phyloP scores from a whole-genome alignment of 1,140 invertebrate genomes.

The Sycophila sp. region DNA sequence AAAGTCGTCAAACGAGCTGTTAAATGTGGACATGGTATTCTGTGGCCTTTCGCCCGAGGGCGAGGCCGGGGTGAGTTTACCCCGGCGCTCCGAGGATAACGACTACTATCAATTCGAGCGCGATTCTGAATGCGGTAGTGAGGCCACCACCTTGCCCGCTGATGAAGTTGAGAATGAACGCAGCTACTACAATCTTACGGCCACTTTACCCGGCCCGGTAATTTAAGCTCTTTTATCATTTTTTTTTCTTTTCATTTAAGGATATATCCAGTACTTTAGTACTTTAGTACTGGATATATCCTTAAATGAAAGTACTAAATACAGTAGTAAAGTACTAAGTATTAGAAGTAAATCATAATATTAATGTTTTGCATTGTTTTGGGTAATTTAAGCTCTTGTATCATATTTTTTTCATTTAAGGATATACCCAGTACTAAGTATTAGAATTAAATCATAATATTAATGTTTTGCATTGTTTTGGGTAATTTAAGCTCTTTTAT shows the following conservation, averaged over 20 bases:
- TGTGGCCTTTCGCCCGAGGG: constrained; percentile 50
- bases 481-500: too few species aligned
- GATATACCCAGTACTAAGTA: neutral
- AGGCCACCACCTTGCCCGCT: neutral
- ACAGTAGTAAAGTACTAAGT: too few species aligned
- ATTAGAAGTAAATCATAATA: too few species aligned
- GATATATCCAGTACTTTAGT: neutral
- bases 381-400: too few species aligned
- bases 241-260: neutral
- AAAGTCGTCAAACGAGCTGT: constrained; percentile 59
- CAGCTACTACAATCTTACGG: constrained; percentile 67
- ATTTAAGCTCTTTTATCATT: too few species aligned
- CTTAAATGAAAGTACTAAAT: neutral
- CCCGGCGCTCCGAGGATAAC: constrained; percentile 46
- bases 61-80: constrained; percentile 31
- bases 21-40: constrained; percentile 63
- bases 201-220: constrained; percentile 47
- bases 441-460: too few species aligned
- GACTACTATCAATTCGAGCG: constrained; percentile 50
- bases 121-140: constrained; percentile 53
- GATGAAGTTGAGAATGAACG: constrained; percentile 54
- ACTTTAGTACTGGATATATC: neutral
- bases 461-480: too few species aligned
- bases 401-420: neutral
- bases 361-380: too few species aligned